phyloP scores from a whole-genome alignment of 2,888 invertebrate genomes.

The Osedax frankpressi region DNA sequence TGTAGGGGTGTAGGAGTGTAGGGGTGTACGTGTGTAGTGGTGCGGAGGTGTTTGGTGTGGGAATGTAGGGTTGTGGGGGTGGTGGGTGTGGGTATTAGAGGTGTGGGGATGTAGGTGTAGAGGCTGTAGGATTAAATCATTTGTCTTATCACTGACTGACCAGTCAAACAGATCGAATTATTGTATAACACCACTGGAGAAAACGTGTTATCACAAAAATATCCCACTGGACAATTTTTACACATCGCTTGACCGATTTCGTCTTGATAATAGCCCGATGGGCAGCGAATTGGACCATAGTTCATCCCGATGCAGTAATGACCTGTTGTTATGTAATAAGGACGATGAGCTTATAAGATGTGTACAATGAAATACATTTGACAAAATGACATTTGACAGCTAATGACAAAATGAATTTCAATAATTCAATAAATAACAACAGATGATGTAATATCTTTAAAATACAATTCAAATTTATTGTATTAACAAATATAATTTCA shows the following conservation, averaged over 20 bases:
- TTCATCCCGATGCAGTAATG: constrained; percentile 37
- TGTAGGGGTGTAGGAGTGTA: constrained; percentile 24
- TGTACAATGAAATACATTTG: background rate
- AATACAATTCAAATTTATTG: too few relatives aligned
- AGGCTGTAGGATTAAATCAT: too few relatives aligned
- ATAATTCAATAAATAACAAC: too few relatives aligned
- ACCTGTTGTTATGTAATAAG: too few relatives aligned
- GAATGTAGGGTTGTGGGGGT: background rate
- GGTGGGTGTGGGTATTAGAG: background rate
- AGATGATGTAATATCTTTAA: too few relatives aligned
- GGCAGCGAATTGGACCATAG: constrained; percentile 34
- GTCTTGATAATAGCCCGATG: constrained; percentile 39
- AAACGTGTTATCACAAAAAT: constrained; percentile 38
- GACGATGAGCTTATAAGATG: background rate
- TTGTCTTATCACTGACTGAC: too few relatives aligned
- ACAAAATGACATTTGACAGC: background rate
- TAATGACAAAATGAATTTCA: too few relatives aligned
- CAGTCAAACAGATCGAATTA: constrained; percentile 35
- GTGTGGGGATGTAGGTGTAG: background rate
- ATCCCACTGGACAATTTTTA: constrained; percentile 38
- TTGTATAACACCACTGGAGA: constrained; percentile 39
- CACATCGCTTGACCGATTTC: constrained; percentile 33
- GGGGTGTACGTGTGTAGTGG: constrained; percentile 35
- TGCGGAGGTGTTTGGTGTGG: constrained; percentile 30
- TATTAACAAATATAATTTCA: too few relatives aligned